Evolutionary conservation across 2,888 invertebrate species (phyloP), one percentile per base, ranked within the genome.

Genomic region (Perithous albicinctus): DNA sequence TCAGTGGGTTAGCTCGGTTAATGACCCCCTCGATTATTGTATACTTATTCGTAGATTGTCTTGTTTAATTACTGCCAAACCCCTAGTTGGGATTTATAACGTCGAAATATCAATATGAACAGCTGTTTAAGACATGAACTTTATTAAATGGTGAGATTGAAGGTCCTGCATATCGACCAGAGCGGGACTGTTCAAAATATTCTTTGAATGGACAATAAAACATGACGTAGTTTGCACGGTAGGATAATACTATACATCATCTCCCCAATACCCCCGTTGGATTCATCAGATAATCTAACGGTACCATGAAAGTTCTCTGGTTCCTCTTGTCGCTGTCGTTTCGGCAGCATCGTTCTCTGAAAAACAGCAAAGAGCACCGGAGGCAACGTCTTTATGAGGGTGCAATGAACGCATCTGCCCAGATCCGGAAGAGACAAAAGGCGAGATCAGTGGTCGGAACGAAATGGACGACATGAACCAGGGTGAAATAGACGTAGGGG

Each of bases 401-500:
- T 59, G 59, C 59, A 59, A 59, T 32, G 63, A 66, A 48, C 46
- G 32, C 32, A 32, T 41, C 23, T 18, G 66, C 10, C 46, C 48
- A 32, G 7, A 46, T 66, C 15, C 32, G 12, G 12, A n/a, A 46
- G 12, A 48, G 29, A 64, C 41, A 43, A 64, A 43, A 43, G 43
- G 15, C 32, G 7, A 7, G 59, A 0, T 2, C 32, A 23, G 18
- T 1, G 32, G 35, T 15, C 5, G 15, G 29, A 7, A n/a, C n/a
- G 5, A n/a, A 15, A 15, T 6, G 38, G 18, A 35, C 2, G 1
- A 59, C 35, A 12, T 20, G 41, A 32, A 46, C 18, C 18, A 10
- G 26, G 15, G 66, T 6, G 64, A 18, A 10, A 1, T 1, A 66
- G 83, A 51, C 38, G 67, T 38, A n/a, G 69, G 82, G 84, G 73